phyloP scores from a whole-genome alignment of 2,113 vertebrate genomes.

The Sorex araneus region DNA sequence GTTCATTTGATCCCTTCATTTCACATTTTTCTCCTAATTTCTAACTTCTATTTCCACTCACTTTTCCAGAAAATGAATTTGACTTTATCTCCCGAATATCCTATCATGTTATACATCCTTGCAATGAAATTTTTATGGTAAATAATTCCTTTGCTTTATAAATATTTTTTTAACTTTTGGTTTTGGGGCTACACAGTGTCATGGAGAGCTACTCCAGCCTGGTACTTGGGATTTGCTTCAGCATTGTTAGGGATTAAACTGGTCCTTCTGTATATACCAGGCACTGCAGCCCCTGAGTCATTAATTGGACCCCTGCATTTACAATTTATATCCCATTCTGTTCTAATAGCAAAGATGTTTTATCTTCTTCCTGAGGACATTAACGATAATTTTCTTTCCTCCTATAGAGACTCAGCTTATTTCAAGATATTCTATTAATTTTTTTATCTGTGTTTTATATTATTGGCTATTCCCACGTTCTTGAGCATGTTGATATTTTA shows the following conservation, averaged over 20 bases:
- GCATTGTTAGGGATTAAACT: too few species aligned
- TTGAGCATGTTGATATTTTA: background rate
- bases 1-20: background rate
- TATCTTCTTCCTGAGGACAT: background rate
- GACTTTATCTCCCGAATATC: background rate
- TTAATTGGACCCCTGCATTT: background rate
- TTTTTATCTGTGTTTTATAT: background rate
- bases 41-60: background rate
- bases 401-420: background rate
- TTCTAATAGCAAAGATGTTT: background rate
- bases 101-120: background rate
- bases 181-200: too few species aligned
- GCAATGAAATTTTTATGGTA: background rate
- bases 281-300: too few species aligned
- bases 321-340: background rate
- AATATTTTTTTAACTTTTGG: too few species aligned
- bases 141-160: too few species aligned
- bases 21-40: background rate
- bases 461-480: background rate
- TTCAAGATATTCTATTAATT: slow-evolving; percentile 8
- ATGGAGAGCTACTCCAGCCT: too few species aligned
- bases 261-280: too few species aligned
- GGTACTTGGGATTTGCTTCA: too few species aligned
- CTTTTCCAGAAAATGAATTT: background rate
- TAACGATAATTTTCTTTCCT: background rate